Conservation (phyloP, 92 coral and sea anemone genomes). For the Epizoanthus rinbou region DNA sequence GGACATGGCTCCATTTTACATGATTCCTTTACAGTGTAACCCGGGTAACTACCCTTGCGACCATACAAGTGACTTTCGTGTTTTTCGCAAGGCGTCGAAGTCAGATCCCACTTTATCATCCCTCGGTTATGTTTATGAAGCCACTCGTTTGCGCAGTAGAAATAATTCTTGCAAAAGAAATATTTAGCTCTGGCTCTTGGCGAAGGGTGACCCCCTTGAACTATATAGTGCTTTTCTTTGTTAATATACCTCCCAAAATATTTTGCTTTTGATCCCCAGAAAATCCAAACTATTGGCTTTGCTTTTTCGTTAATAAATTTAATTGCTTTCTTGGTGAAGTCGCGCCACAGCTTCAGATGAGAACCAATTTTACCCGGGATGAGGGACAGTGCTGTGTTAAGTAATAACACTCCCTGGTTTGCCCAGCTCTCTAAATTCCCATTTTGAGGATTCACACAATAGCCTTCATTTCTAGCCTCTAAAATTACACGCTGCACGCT, state of each 20-base stretch:
- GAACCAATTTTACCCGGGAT: constrained; percentile 51
- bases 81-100: constrained; percentile 54
- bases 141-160: constrained; percentile 55
- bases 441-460: constrained; percentile 40
- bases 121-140: constrained; percentile 51
- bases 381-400: constrained; percentile 59
- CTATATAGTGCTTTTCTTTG: constrained; percentile 54
- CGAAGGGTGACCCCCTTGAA: constrained; percentile 65
- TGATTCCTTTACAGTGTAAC: constrained; percentile 22
- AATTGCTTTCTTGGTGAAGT: constrained; percentile 45
- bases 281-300: constrained; percentile 58
- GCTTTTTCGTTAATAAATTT: constrained; percentile 50
- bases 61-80: constrained; percentile 45
- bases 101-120: constrained; percentile 59
- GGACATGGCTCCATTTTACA: constrained; percentile 66
- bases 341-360: constrained; percentile 53
- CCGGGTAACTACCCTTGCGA: constrained; percentile 37
- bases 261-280: constrained; percentile 69
- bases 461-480: constrained; percentile 68
- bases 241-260: constrained; percentile 39
- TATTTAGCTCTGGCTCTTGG: constrained; percentile 43
- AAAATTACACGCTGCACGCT: constrained; percentile 66
- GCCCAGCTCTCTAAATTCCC: constrained; percentile 58
- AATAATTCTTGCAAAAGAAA: constrained; percentile 66
- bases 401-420: constrained; percentile 55